These are phyloP conservation scores for Pantherophis alleghaniensis DNA, from an alignment of 2,797 vertebrate genomes.

Conservation along the genomic window DNA sequence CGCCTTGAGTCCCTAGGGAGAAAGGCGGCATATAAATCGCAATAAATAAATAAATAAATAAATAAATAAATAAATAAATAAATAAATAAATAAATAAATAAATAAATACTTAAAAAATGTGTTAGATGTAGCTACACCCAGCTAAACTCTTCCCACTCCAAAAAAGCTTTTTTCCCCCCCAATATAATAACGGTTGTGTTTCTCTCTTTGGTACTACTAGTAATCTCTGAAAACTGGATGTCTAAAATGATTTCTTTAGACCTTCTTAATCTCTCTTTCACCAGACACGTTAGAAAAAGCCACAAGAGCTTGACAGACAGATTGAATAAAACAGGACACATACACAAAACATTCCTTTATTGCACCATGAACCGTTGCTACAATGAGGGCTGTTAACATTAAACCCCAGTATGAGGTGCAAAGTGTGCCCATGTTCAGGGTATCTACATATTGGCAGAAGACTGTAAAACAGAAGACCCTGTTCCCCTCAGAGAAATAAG, in stretches of 20 bases:
- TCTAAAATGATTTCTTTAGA: background rate
- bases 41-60: too few relatives aligned
- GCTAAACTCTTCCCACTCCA: background rate
- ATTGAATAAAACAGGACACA: conserved; percentile 15
- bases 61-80: background rate
- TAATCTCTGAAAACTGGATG: background rate
- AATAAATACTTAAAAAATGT: background rate
- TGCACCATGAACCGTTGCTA: conserved; percentile 56
- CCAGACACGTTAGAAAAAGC: background rate
- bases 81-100: too few relatives aligned
- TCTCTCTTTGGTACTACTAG: background rate
- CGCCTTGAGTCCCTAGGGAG: too few relatives aligned
- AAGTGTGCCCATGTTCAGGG: background rate
- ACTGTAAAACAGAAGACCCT: background rate
- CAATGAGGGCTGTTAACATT: background rate
- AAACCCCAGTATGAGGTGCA: background rate
- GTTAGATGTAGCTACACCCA: background rate
- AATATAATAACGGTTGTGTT: background rate
- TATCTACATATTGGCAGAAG: background rate
- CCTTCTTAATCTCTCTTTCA: background rate
- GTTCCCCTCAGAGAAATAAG: background rate
- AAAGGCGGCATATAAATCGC: too few relatives aligned
- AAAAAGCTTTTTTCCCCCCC: background rate
- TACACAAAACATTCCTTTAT: conserved; percentile 48
- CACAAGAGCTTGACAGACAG: background rate